These are phyloP conservation scores for Drosophila crucigera DNA, from an alignment of 2,888 invertebrate genomes.

Conservation along the genomic window DNA sequence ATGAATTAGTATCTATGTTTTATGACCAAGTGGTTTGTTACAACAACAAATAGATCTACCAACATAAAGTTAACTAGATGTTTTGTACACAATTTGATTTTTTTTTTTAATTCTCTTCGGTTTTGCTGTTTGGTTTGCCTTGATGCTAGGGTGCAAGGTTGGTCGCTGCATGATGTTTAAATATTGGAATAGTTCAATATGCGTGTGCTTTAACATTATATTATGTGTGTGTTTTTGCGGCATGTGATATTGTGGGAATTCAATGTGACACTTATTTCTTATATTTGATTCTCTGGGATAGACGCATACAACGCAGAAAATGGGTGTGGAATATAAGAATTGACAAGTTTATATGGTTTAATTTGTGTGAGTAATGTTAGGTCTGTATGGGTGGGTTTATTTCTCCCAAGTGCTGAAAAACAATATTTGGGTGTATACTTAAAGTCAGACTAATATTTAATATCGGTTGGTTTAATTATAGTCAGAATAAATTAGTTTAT, in stretches of 20 bases:
- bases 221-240: constrained; percentile 19
- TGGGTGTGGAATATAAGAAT: constrained; percentile 75
- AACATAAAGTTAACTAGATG: constrained; percentile 13
- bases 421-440: constrained; percentile 6
- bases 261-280: constrained; percentile 10
- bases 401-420: constrained; percentile 25
- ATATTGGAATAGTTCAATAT: constrained; percentile 27
- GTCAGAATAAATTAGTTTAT: constrained; percentile 8
- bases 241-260: constrained; percentile 2
- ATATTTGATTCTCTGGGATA: constrained; percentile 30
- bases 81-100: constrained; percentile 17
- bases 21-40: constrained; percentile 30
- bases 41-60: constrained; percentile 28
- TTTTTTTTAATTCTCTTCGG: constrained; percentile 17
- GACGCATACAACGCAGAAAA: constrained; percentile 72
- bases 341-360: constrained; percentile 46
- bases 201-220: constrained; percentile 32
- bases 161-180: constrained; percentile 41
- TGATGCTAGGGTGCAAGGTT: constrained; percentile 80
- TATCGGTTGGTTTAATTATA: not conserved
- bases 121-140: constrained; percentile 52
- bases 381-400: constrained; percentile 11
- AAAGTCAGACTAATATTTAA: not conserved
- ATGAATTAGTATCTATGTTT: constrained; percentile 31
- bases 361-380: constrained; percentile 67